phyloP scores from a whole-genome alignment of 2,888 invertebrate genomes.

The Aleiodes leptofemur region DNA sequence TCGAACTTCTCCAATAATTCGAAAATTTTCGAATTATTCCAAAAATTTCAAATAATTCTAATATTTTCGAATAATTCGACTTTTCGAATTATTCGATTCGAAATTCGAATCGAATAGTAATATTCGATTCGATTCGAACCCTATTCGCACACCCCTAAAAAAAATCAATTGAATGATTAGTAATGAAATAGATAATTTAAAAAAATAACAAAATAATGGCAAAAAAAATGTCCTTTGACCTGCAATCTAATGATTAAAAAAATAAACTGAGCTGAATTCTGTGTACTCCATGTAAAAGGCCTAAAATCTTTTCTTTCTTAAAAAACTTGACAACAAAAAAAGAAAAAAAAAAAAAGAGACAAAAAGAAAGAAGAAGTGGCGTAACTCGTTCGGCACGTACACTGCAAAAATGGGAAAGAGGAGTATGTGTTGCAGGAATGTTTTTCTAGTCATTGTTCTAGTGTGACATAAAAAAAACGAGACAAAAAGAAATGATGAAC shows the following conservation, averaged over 20 bases:
- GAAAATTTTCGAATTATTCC: too few relatives aligned
- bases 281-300: conserved; percentile 42
- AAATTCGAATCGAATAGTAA: too few relatives aligned
- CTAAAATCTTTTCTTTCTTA: conserved; percentile 28
- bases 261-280: conserved; percentile 17
- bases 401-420: neutral
- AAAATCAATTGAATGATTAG: neutral
- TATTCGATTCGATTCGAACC: too few relatives aligned
- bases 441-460: conserved; percentile 33
- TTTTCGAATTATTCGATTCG: too few relatives aligned
- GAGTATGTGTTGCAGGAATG: neutral
- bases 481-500: neutral
- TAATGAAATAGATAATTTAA: neutral
- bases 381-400: conserved; percentile 37
- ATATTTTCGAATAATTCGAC: too few relatives aligned
- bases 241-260: conserved; percentile 18
- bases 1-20: too few relatives aligned
- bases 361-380: neutral
- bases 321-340: neutral
- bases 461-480: conserved; percentile 9
- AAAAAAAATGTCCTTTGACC: conserved; percentile 8
- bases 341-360: neutral
- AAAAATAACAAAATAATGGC: neutral
- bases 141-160: too few relatives aligned
- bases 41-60: too few relatives aligned